Percentiles rank a stretch among this genome's conserved stretches.
phyloP scores from a whole-genome alignment of 2,888 invertebrate species.

The Myathropa florea region DNA sequence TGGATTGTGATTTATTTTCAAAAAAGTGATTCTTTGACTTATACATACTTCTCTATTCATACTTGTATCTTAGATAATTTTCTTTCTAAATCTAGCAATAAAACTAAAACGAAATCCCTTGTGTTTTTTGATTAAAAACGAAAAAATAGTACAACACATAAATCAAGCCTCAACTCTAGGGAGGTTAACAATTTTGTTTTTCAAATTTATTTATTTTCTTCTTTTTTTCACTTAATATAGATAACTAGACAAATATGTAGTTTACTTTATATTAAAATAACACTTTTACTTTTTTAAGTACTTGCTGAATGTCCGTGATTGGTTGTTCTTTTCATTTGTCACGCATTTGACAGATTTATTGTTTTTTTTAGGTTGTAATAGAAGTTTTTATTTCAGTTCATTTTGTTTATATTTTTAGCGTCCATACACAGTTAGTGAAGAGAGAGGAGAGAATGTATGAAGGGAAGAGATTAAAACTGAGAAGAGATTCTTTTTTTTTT shows the following conservation, averaged over 20 bases:
- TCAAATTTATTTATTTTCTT: constrained; percentile 4
- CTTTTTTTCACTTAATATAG: background rate
- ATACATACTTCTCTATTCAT: constrained; percentile 7
- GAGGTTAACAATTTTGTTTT: constrained; percentile 38
- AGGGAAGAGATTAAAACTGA: constrained; percentile 52
- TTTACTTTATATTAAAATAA: constrained; percentile 2
- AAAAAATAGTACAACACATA: constrained; percentile 11
- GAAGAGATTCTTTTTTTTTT: constrained; percentile 59
- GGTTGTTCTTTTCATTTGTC: constrained; percentile 61
- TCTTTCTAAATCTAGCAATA: constrained; percentile 3
- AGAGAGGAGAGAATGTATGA: constrained; percentile 43
- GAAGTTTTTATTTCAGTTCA: constrained; percentile 6
- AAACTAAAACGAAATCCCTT: constrained; percentile 49
- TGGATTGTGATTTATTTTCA: too few species aligned
- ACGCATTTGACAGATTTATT: constrained; percentile 17
- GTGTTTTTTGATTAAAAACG: constrained; percentile 47
- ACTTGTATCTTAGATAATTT: background rate
- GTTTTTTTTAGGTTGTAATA: constrained; percentile 18
- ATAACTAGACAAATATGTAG: background rate
- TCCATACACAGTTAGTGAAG: constrained; percentile 61
- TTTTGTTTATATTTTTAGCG: constrained; percentile 15
- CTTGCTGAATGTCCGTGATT: constrained; percentile 65
- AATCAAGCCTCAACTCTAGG: constrained; percentile 39
- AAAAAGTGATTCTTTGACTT: constrained; percentile 12
- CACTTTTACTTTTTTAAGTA: constrained; percentile 57